Conservation (phyloP, 2,888 invertebrate genomes). For the Netelia melanura region DNA sequence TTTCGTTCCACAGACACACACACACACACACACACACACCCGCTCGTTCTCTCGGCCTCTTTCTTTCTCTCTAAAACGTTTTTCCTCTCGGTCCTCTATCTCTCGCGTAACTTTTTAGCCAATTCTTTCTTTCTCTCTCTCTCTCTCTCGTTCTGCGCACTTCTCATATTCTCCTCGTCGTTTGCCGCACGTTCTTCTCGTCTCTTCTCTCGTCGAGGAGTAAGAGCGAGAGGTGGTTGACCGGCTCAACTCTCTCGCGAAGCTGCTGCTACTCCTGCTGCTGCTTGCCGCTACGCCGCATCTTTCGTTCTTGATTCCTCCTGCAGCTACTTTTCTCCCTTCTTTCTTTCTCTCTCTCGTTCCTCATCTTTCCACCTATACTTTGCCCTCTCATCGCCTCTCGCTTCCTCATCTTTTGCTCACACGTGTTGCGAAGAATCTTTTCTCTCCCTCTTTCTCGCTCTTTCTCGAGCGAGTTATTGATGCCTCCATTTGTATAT, state of each 20-base stretch:
- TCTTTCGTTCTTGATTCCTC: slow-evolving; percentile 31
- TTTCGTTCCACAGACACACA: background rate
- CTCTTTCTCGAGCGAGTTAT: slow-evolving; percentile 73
- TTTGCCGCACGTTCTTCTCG: background rate
- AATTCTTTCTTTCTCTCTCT: too few relatives aligned
- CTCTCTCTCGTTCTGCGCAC: background rate
- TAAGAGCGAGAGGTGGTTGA: slow-evolving; percentile 46
- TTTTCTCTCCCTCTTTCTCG: slow-evolving; percentile 24
- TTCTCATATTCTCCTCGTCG: slow-evolving; percentile 23
- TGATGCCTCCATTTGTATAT: slow-evolving; percentile 83
- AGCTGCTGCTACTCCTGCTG: background rate
- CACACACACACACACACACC: too few relatives aligned
- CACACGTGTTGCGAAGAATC: slow-evolving; percentile 23
- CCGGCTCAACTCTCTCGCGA: slow-evolving; percentile 35
- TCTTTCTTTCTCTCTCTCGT: slow-evolving; percentile 29
- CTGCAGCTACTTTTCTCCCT: slow-evolving; percentile 26
- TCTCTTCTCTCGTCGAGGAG: slow-evolving; percentile 27
- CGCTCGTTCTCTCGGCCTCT: background rate
- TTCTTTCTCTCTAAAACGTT: slow-evolving; percentile 23
- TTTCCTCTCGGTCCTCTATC: slow-evolving; percentile 19
- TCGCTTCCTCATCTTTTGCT: slow-evolving; percentile 20
- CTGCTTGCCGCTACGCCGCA: too few relatives aligned
- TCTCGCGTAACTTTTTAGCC: slow-evolving; percentile 26
- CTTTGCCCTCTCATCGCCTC: slow-evolving; percentile 18
- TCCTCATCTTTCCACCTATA: slow-evolving; percentile 29